These are phyloP conservation scores for Paedocypris sp. DNA, from an alignment of 2,113 vertebrate species.

Conservation along the genomic window DNA sequence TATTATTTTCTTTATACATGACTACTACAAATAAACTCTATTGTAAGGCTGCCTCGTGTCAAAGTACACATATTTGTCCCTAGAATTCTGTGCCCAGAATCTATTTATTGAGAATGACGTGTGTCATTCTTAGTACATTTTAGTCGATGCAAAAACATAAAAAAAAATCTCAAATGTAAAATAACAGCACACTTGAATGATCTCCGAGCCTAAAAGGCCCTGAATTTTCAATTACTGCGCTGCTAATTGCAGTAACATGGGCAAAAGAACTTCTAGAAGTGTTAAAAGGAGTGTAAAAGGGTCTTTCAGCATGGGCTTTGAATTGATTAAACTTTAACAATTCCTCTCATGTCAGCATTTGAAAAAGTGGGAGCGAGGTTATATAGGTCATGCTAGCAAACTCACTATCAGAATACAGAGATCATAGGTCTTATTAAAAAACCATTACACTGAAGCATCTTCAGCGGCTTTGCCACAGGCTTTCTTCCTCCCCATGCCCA, in stretches of 20 bases:
- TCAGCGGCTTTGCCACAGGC: background rate
- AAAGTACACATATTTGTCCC: no score
- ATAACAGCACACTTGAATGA: no score
- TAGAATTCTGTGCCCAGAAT: no score
- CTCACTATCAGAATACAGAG: conserved; percentile 8
- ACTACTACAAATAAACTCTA: no score
- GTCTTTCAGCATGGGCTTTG: background rate
- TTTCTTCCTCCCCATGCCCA: background rate
- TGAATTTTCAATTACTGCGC: background rate
- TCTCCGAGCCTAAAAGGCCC: background rate
- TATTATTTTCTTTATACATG: no score
- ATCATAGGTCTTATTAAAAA: conserved; percentile 24
- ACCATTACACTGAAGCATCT: background rate
- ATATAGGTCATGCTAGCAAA: conserved; percentile 25
- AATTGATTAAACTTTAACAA: background rate
- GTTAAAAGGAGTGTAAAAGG: background rate
- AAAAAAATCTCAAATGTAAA: no score
- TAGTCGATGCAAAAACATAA: no score
- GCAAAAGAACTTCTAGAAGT: background rate
- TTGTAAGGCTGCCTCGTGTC: no score
- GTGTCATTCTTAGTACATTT: no score
- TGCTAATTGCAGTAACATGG: background rate
- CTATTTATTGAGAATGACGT: no score
- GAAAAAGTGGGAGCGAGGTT: conserved; percentile 5
- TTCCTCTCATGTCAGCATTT: conserved; percentile 11